Conservation (phyloP, 2,113 vertebrate species). For the Sminthopsis crassicaudata region DNA sequence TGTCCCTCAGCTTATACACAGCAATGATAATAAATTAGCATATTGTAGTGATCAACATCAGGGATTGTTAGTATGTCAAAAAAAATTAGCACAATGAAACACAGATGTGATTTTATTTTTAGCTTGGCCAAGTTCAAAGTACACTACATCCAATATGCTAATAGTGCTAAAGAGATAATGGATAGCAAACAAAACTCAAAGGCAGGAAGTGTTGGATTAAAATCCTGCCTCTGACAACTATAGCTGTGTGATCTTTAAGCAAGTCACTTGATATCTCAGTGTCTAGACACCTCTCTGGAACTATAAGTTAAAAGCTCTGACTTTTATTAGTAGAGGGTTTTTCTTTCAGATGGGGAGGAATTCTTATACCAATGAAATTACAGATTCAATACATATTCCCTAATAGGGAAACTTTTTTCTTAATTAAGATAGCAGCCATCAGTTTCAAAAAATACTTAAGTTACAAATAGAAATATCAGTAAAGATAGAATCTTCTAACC, state of each 20-base stretch:
- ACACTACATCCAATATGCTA: neutral
- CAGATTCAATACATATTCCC: neutral
- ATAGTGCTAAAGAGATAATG: neutral
- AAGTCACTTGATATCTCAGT: neutral
- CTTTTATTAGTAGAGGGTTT: neutral
- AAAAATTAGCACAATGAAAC: neutral
- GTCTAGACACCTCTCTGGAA: neutral
- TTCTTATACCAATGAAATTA: neutral
- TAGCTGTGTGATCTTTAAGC: neutral
- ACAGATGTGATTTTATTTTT: neutral
- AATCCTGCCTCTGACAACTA: neutral
- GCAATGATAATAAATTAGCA: neutral
- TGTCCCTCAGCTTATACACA: neutral
- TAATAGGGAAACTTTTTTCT: neutral
- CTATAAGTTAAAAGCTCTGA: neutral
- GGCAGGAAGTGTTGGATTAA: neutral
- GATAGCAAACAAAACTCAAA: neutral
- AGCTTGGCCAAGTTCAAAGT: neutral
- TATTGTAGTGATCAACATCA: neutral
- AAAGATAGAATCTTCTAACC: constrained; percentile 8
- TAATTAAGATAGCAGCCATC: constrained; percentile 7
- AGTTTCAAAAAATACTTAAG: constrained; percentile 40
- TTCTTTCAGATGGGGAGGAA: neutral
- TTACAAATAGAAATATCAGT: constrained; percentile 2
- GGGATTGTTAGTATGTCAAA: neutral